A percentile compares a stretch with the other conserved stretches of the same genome.
Conservation (phyloP, 2,797 vertebrate genomes). For the Phoxinus dragarum region DNA sequence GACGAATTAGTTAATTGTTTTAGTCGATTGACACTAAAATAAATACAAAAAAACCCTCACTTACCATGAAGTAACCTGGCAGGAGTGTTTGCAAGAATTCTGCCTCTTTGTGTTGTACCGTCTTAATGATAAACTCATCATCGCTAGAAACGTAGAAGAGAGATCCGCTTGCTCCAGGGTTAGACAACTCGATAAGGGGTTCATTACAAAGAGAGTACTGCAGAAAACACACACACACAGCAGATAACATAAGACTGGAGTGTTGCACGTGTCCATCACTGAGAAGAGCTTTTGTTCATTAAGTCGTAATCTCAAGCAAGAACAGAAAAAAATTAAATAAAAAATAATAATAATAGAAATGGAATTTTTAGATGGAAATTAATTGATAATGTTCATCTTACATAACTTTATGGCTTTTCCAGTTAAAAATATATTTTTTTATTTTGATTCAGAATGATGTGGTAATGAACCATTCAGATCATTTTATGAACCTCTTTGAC, state of each 20-base stretch:
- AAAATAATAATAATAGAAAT: background rate
- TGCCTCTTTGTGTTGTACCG: conserved; percentile 96
- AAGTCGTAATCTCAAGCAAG: background rate
- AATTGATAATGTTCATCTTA: background rate
- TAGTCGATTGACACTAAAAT: no score
- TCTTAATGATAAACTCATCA: conserved; percentile 97
- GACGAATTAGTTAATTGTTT: no score
- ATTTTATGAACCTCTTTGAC: background rate
- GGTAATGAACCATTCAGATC: background rate
- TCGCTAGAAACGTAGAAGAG: conserved; percentile 95
- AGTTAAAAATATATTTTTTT: background rate
- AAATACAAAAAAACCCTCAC: conserved; percentile 40
- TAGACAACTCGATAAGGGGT: conserved; percentile 90
- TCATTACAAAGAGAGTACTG: conserved; percentile 94
- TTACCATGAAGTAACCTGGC: conserved; percentile 97
- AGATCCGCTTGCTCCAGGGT: conserved; percentile 93
- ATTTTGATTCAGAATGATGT: background rate
- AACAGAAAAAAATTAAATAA: background rate
- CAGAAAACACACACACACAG: conserved; percentile 54
- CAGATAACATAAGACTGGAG: background rate
- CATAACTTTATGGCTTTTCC: background rate
- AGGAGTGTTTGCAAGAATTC: conserved; percentile 97
- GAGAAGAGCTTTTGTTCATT: background rate
- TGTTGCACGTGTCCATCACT: background rate
- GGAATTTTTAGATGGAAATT: background rate